Percentiles rank a stretch among this genome's conserved stretches.
Conservation (phyloP, 2,113 vertebrate species). For the Cichladusa arquata region DNA sequence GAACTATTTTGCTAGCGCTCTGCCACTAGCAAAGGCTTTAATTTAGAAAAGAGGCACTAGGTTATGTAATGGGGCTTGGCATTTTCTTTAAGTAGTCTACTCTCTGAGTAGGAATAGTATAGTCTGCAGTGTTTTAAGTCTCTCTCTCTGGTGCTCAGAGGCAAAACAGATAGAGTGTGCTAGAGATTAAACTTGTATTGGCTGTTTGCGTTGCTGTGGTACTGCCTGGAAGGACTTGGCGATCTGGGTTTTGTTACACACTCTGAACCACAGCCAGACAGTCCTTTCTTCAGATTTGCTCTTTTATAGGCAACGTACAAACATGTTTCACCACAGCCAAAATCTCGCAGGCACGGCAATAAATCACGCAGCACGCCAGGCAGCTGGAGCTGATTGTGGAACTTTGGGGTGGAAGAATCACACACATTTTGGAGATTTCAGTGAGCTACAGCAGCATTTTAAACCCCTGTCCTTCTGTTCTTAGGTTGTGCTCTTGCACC, state of each 20-base stretch:
- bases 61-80: neutral
- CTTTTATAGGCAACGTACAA: neutral
- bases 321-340: constrained; percentile 20
- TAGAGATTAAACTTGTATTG: neutral
- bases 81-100: neutral
- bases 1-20: neutral
- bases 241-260: neutral
- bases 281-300: constrained; percentile 13
- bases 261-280: neutral
- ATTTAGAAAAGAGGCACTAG: neutral
- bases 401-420: neutral
- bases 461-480: neutral
- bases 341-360: neutral
- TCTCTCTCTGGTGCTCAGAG: neutral
- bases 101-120: neutral
- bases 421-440: neutral
- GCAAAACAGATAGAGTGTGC: neutral
- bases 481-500: neutral
- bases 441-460: constrained; percentile 6
- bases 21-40: neutral
- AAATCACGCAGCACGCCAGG: neutral
- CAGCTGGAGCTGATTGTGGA: constrained; percentile 43
- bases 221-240: neutral
- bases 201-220: neutral
- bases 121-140: neutral